These are phyloP conservation scores for Ridgeia piscesae DNA, from an alignment of 1,140 invertebrate species.

Conservation along the genomic window DNA sequence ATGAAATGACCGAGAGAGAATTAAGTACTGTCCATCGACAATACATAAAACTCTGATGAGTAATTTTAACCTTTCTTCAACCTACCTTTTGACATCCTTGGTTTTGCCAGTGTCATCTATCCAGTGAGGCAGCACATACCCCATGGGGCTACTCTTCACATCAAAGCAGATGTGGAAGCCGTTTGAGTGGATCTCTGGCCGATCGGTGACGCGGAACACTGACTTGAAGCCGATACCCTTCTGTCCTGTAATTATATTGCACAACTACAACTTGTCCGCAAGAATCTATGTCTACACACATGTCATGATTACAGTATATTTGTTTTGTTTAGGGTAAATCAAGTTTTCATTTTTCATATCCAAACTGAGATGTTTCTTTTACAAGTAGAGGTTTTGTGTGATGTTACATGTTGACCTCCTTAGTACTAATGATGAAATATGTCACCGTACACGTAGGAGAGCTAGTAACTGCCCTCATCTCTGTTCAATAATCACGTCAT, in stretches of 20 bases:
- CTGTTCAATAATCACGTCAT: too few relatives aligned
- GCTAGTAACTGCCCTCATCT: too few relatives aligned
- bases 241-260: slow-evolving; percentile 41
- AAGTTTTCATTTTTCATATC: too few relatives aligned
- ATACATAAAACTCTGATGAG: neutral
- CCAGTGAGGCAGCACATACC: slow-evolving; percentile 57
- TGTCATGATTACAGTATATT: too few relatives aligned
- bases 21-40: neutral
- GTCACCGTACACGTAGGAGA: too few relatives aligned
- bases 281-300: neutral
- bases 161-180: slow-evolving; percentile 57
- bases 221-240: slow-evolving; percentile 61
- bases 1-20: neutral
- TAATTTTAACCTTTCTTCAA: neutral
- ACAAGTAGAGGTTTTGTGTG: too few relatives aligned
- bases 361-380: too few relatives aligned
- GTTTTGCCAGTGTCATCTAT: slow-evolving; percentile 19
- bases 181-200: slow-evolving; percentile 58
- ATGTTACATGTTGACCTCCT: too few relatives aligned
- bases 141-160: slow-evolving; percentile 50
- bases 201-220: slow-evolving; percentile 54
- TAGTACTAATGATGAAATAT: too few relatives aligned
- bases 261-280: neutral
- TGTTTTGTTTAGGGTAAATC: too few relatives aligned
- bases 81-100: slow-evolving; percentile 1